A percentile compares a stretch with the other conserved stretches of the same genome.
Conservation (phyloP, 2,797 vertebrate genomes). For the Sebastes diaconus region DNA sequence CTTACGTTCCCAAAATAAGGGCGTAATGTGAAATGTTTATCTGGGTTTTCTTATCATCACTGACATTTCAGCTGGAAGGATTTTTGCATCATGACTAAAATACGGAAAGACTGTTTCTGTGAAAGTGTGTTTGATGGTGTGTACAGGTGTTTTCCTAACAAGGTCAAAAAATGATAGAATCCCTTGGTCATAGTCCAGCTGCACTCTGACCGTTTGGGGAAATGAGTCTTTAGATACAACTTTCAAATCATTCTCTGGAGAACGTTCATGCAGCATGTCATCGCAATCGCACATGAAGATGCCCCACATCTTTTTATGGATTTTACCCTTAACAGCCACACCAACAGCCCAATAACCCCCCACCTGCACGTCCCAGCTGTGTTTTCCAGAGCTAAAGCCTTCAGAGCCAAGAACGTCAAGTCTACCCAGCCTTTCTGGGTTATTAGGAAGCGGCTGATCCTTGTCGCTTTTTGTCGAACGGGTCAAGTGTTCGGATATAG, state of each 20-base stretch:
- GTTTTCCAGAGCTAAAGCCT: conserved; percentile 45
- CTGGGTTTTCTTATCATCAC: rapidly evolving
- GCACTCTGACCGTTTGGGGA: conserved; percentile 24
- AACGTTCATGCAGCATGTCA: rapidly evolving
- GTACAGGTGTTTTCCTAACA: not conserved
- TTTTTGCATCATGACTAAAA: conserved; percentile 26
- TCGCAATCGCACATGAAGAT: rapidly evolving
- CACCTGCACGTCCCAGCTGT: conserved; percentile 45
- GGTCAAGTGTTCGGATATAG: conserved; percentile 15
- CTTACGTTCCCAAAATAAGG: not conserved
- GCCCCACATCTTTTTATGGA: not conserved
- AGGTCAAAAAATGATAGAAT: conserved; percentile 48
- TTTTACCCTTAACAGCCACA: not conserved
- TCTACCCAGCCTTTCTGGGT: conserved; percentile 1
- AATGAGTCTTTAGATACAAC: rapidly evolving
- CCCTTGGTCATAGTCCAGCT: conserved; percentile 29
- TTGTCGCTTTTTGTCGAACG: rapidly evolving
- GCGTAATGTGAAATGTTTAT: not conserved
- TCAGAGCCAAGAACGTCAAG: rapidly evolving
- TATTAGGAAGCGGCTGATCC: rapidly evolving
- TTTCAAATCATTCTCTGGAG: rapidly evolving
- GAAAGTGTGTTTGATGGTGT: not conserved
- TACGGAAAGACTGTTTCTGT: conserved; percentile 9
- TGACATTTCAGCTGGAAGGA: conserved; percentile 23
- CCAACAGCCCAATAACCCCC: rapidly evolving